Conservation (phyloP, 2,113 vertebrate genomes). For the Tonatia bakeri region DNA sequence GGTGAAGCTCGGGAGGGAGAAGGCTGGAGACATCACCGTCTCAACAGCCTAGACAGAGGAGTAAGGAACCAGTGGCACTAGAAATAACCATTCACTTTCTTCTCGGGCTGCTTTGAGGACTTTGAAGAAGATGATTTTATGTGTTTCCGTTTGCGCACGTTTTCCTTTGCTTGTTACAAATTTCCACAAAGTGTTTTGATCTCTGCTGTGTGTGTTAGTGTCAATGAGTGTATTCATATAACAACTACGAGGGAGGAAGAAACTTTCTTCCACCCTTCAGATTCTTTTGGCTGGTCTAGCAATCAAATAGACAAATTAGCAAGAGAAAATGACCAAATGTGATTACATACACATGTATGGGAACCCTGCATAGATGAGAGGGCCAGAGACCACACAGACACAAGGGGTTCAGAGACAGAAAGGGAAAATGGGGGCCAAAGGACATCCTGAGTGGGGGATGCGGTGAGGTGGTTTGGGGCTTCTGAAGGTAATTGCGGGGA, state of each 20-base stretch:
- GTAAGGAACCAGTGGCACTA: not conserved
- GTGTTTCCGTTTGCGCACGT: not conserved
- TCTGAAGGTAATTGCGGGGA: not conserved
- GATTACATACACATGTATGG: not conserved
- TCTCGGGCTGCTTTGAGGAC: not conserved
- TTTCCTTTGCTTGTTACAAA: not conserved
- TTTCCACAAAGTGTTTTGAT: not conserved
- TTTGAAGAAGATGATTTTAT: not conserved
- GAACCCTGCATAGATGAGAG: not conserved
- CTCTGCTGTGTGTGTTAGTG: not conserved
- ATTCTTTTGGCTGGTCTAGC: not conserved
- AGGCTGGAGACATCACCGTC: conserved; percentile 36
- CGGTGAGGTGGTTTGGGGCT: not conserved
- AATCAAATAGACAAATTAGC: not conserved
- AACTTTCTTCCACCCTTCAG: not conserved
- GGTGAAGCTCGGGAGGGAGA: conserved; percentile 29
- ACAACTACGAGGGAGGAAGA: not conserved
- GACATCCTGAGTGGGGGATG: too few species aligned
- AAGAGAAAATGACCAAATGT: not conserved
- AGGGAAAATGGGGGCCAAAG: not conserved
- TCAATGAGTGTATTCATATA: not conserved
- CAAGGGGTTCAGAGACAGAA: not conserved
- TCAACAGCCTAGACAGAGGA: not conserved
- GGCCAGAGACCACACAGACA: not conserved
- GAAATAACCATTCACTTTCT: not conserved